Conservation (phyloP, 2,888 invertebrate genomes). For the Agrochola litura region DNA sequence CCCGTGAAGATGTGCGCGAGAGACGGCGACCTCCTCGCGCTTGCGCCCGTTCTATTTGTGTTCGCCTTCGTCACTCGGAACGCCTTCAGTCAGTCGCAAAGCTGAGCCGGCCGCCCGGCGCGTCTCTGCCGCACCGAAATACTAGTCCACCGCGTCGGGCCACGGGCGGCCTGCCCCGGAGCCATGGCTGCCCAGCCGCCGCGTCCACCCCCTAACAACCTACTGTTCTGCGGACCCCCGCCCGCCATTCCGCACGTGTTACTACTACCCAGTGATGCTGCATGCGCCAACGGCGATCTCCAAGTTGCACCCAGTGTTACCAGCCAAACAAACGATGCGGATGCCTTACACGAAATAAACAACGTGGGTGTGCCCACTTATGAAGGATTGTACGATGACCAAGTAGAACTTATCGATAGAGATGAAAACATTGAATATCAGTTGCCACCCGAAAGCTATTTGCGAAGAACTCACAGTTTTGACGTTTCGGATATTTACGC, state of each 20-base stretch:
- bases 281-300: slow-evolving; percentile 69
- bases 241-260: slow-evolving; percentile 88
- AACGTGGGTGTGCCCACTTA: slow-evolving; percentile 87
- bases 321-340: slow-evolving; percentile 80
- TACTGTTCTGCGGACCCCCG: slow-evolving; percentile 88
- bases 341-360: slow-evolving; percentile 86
- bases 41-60: slow-evolving; percentile 90
- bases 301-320: slow-evolving; percentile 71
- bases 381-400: slow-evolving; percentile 77
- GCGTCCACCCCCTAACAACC: slow-evolving; percentile 88
- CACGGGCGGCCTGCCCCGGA: slow-evolving; percentile 81
- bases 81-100: slow-evolving; percentile 90
- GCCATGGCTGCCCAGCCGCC: slow-evolving; percentile 89
- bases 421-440: slow-evolving; percentile 72
- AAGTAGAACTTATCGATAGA: slow-evolving; percentile 75
- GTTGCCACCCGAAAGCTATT: slow-evolving; percentile 75
- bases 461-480: slow-evolving; percentile 87
- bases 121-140: slow-evolving; percentile 84
- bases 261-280: slow-evolving; percentile 85
- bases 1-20: slow-evolving; percentile 90
- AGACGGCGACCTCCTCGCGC: slow-evolving; percentile 90
- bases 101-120: slow-evolving; percentile 88
- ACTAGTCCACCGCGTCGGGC: slow-evolving; percentile 84
- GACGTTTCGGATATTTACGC: slow-evolving; percentile 85
- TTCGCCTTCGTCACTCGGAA: slow-evolving; percentile 89